Evolutionary conservation across 1,140 invertebrate genomes (phyloP), one percentile per base, ranked within the genome.

Genomic region (Meloidogyne exigua): DNA sequence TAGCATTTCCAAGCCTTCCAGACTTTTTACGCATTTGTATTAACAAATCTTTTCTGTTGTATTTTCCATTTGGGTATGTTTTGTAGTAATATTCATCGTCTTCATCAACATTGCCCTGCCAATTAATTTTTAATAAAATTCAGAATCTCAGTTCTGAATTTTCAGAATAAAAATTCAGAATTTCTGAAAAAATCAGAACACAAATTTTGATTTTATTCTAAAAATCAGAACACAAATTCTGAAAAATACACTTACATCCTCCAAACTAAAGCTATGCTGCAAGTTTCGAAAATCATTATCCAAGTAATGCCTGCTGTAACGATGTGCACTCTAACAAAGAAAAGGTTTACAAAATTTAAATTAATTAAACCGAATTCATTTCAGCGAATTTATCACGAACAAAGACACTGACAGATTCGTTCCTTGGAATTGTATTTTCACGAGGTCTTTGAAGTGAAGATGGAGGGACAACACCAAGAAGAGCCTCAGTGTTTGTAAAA

Each of bases 51-150:
- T 79, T 78, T 67, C 62, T 57, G 62, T 62, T 80, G 28, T 79
- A 78, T 79, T 80, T 79, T 12, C 75, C 78, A 67, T 79, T 81
- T 21, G 77, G 77, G 65, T 69, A 79, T 13, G 77, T 79, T 36
- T 70, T 68, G 78, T 79, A 79, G 28, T 70, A 69, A 39, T 69
- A 44, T 11, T 67, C 25, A n/a, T 79, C 76, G 4, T 78, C 76
- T 26, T 76, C 75, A 28, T 42, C 49, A 57, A 57, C 9, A 57
- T 57, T 57, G 5, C 44, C 44, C 44, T 49, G 7, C 2, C 28
- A 32, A 32, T 32, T 32, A 32, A 32, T 32, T 32, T 32, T 32
- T 32, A 32, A 32, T 49, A 49, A 49, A 49, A 49, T 18, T 49
- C 2, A 49, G 2, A 10, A 13, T 13, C 2, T 12, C 13, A 12